These are phyloP conservation scores for Oligia strigilis DNA, from an alignment of 2,888 invertebrate genomes.

Conservation along the genomic window DNA sequence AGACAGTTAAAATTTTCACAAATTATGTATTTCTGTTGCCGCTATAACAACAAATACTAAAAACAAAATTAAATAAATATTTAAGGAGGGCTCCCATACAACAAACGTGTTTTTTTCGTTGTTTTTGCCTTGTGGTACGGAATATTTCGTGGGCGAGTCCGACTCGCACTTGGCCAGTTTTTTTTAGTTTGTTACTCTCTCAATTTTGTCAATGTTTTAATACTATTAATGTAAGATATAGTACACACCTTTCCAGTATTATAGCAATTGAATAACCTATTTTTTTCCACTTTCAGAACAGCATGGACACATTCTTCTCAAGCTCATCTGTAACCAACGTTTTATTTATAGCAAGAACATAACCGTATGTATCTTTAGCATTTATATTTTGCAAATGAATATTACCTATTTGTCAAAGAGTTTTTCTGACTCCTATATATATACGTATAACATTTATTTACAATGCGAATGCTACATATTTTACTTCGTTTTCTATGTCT, in stretches of 20 bases:
- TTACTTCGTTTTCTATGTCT: not conserved
- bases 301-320: conserved; percentile 14
- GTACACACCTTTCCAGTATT: not conserved
- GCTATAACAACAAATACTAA: too few species aligned
- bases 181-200: not conserved
- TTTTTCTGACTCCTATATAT: not conserved
- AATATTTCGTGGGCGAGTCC: too few species aligned
- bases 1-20: too few species aligned
- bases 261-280: conserved; percentile 2
- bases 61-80: too few species aligned
- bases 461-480: not conserved
- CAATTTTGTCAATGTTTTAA: not conserved
- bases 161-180: too few species aligned
- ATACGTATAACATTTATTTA: not conserved
- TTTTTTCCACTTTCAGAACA: conserved; percentile 37
- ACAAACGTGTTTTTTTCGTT: too few species aligned
- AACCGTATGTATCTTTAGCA: conserved; percentile 40
- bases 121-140: too few species aligned
- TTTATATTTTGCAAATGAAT: not conserved
- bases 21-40: too few species aligned
- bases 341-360: conserved; percentile 25
- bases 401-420: not conserved
- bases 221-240: not conserved
- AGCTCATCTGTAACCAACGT: conserved; percentile 18
- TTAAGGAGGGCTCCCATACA: too few species aligned